phyloP scores from a whole-genome alignment of 2,888 invertebrate genomes.

The Idaea aversata region DNA sequence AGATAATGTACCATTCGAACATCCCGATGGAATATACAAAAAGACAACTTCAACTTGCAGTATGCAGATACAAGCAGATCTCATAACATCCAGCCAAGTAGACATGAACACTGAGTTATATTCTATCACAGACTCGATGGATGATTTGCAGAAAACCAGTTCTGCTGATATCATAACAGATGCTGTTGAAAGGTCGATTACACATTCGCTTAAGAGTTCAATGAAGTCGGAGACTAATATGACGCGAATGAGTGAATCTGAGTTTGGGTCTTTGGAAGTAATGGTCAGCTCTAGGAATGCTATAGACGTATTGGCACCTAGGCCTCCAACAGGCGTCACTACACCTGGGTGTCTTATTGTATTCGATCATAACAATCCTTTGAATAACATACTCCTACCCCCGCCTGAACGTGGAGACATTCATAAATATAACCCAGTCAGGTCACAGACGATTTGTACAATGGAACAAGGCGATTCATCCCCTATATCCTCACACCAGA shows the following conservation, averaged over 20 bases:
- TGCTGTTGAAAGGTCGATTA: slow-evolving; percentile 18
- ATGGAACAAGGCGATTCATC: neutral
- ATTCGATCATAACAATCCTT: slow-evolving; percentile 62
- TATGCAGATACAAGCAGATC: slow-evolving; percentile 59
- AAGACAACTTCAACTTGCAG: slow-evolving; percentile 41
- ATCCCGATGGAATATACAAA: neutral
- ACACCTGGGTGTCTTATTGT: slow-evolving; percentile 37
- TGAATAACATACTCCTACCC: slow-evolving; percentile 57
- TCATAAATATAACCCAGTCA: slow-evolving; percentile 50
- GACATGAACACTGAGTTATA: slow-evolving; percentile 43
- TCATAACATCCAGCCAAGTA: slow-evolving; percentile 61
- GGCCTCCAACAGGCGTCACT: neutral
- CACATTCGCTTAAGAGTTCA: slow-evolving; percentile 22
- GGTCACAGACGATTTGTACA: slow-evolving; percentile 13
- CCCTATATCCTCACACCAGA: slow-evolving; percentile 3
- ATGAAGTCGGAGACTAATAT: slow-evolving; percentile 15
- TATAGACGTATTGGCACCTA: neutral
- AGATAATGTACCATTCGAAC: slow-evolving; percentile 46
- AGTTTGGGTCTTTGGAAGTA: slow-evolving; percentile 16
- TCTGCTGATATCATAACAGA: slow-evolving; percentile 18
- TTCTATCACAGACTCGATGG: slow-evolving; percentile 33
- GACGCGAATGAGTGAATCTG: slow-evolving; percentile 2
- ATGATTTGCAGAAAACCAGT: slow-evolving; percentile 24
- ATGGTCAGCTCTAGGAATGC: slow-evolving; percentile 8
- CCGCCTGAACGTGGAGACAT: slow-evolving; percentile 35